A percentile compares a stretch with the other conserved stretches of the same genome.
phyloP scores from a whole-genome alignment of 2,113 vertebrate genomes.

The Ammospiza caudacuta region DNA sequence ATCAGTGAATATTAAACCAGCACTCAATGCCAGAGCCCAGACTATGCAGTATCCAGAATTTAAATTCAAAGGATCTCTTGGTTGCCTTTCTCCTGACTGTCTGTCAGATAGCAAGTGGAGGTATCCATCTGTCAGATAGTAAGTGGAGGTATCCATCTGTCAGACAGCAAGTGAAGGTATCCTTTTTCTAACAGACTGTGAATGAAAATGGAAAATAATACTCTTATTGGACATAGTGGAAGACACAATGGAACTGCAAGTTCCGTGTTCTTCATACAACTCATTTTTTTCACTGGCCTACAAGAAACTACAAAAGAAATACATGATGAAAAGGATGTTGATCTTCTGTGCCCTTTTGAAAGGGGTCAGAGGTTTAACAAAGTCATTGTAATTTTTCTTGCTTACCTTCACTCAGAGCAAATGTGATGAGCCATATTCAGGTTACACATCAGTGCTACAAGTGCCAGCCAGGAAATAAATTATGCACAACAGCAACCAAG shows the following conservation, averaged over 20 bases:
- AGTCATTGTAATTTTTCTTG: background rate
- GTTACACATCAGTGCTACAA: background rate
- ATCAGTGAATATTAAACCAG: background rate
- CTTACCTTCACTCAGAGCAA: background rate
- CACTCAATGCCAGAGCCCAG: background rate
- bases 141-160: background rate
- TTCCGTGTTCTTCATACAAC: background rate
- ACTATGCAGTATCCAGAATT: background rate
- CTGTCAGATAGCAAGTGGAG: background rate
- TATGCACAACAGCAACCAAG: background rate
- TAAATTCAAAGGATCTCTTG: background rate
- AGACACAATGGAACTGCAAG: background rate
- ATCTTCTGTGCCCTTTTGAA: background rate
- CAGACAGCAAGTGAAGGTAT: background rate
- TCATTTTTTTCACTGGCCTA: background rate
- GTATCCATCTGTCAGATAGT: background rate
- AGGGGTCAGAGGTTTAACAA: background rate
- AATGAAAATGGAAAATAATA: background rate
- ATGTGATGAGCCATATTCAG: background rate
- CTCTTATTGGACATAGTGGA: background rate
- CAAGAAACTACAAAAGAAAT: background rate
- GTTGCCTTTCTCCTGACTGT: background rate
- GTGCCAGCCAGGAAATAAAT: background rate
- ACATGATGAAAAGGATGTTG: background rate
- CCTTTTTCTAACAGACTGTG: background rate